A percentile compares a stretch with the other conserved stretches of the same genome.
Evolutionary conservation across 2,888 invertebrate genomes (phyloP).

Genomic region (Opisthograptis luteolata): DNA sequence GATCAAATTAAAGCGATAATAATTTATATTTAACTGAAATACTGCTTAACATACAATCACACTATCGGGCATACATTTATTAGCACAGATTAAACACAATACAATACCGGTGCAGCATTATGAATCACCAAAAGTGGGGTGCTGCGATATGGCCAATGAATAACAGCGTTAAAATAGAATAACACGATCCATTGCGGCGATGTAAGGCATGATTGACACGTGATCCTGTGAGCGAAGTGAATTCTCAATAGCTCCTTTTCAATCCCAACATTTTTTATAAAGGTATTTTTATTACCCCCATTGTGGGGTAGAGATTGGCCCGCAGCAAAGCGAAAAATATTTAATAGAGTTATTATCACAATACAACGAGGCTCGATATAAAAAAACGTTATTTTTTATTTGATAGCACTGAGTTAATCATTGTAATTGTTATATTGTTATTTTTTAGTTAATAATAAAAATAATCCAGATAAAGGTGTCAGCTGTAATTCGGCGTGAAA

Average conservation of each 20-base stretch:
- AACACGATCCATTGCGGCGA: slow-evolving; percentile 71
- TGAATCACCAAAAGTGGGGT: slow-evolving; percentile 60
- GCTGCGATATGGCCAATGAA: slow-evolving; percentile 76
- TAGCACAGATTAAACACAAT: slow-evolving; percentile 59
- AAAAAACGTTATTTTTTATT: slow-evolving; percentile 52
- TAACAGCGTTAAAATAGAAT: slow-evolving; percentile 76
- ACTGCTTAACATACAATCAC: slow-evolving; percentile 32
- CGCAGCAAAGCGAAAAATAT: slow-evolving; percentile 73
- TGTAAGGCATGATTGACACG: slow-evolving; percentile 79
- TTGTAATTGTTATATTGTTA: slow-evolving; percentile 45
- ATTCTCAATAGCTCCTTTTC: slow-evolving; percentile 64
- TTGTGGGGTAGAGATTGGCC: slow-evolving; percentile 69
- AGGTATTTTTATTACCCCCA: slow-evolving; percentile 71
- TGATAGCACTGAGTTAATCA: slow-evolving; percentile 44
- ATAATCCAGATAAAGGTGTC: slow-evolving; percentile 1
- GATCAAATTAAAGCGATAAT: slow-evolving; percentile 7
- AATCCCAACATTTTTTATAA: slow-evolving; percentile 61
- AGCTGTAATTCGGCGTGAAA: neutral
- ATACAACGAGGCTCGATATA: slow-evolving; percentile 48
- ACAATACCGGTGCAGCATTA: slow-evolving; percentile 53
- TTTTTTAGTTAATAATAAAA: slow-evolving; percentile 31
- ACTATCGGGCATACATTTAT: slow-evolving; percentile 49
- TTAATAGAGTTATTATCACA: slow-evolving; percentile 72
- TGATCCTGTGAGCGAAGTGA: slow-evolving; percentile 65
- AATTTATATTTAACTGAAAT: slow-evolving; percentile 5